Percentiles rank a stretch among this genome's conserved stretches.
These are phyloP conservation scores for Xiphydria camelus DNA, from an alignment of 2,888 invertebrate species.

Conservation along the genomic window DNA sequence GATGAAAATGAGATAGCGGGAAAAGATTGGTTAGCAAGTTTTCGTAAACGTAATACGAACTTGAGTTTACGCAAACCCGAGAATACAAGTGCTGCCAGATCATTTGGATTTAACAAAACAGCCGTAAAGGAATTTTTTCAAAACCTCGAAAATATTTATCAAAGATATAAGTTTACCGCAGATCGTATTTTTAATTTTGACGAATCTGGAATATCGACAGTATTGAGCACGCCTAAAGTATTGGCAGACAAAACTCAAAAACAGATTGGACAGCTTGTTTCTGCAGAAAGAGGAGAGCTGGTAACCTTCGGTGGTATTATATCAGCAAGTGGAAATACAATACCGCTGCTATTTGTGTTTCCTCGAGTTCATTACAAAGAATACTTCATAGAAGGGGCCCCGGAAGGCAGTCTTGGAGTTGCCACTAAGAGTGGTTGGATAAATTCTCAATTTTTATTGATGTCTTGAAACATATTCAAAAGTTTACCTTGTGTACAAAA, in stretches of 20 bases:
- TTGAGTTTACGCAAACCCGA: constrained; percentile 27
- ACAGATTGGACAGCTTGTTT: constrained; percentile 15
- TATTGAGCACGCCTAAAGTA: constrained; percentile 29
- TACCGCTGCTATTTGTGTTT: constrained; percentile 45
- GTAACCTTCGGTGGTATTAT: constrained; percentile 34
- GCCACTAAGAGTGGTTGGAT: constrained; percentile 39
- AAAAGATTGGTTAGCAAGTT: constrained; percentile 23
- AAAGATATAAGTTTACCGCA: constrained; percentile 17
- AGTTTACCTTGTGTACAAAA: constrained; percentile 19
- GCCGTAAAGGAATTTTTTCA: constrained; percentile 30
- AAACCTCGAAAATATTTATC: constrained; percentile 20
- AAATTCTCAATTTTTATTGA: constrained; percentile 33
- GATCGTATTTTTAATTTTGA: constrained; percentile 31
- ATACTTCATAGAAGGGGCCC: constrained; percentile 33
- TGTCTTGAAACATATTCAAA: constrained; percentile 35
- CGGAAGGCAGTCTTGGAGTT: constrained; percentile 33
- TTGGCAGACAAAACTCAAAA: constrained; percentile 22
- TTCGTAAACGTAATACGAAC: constrained; percentile 17
- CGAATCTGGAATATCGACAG: too few species aligned
- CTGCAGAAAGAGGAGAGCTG: constrained; percentile 19
- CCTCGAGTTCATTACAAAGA: constrained; percentile 27
- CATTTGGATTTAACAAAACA: constrained; percentile 29
- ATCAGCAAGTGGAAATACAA: constrained; percentile 36
- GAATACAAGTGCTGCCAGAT: constrained; percentile 25
- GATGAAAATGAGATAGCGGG: constrained; percentile 21